Base-by-base conservation (phyloP, 2,113 vertebrate species). In the Nothoprocta perdicaria region DNA sequence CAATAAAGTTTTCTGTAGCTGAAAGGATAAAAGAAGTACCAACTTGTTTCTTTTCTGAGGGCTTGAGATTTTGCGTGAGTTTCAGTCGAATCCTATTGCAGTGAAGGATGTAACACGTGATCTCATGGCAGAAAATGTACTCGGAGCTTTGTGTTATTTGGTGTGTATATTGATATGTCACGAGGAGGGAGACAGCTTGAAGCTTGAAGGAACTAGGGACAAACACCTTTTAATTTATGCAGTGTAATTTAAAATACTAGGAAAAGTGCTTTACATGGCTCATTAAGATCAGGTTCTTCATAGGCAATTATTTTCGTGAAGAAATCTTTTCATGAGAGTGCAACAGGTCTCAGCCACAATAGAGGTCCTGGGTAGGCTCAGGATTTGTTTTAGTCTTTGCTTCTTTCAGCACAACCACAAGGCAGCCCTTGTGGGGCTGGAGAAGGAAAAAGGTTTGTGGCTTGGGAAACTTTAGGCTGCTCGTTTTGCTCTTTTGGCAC, bases 381-480 rank as follows among this genome's bases (percentile, higher is more conserved):
- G 16, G 18, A 29, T 71, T 90, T 81, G n/a, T 48, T 89, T 73
- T 22, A 69, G 13, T 17, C 40, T 60, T 65, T 33, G 5, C 5
- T 73, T 31, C 38, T 76, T 85, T 41, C 52, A 80, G 27, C 45
- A 41, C 2, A 31, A 8, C 19, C 57, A 57, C 84, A 40, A 46
- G 45, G 31, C 24, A 88, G 21, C 31, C 3, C 7, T 58, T 0
- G 0, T 38, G 27, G 10, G 21, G 73, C 52, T 40, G 27, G 6
- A 81, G 43, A 75, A 68, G 40, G 40, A 24, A 53, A 61, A 11
- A 76, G 23, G 4, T 50, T 55, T 46, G 10, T 45, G 38, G 19
- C 9, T 14, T 73, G 7, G n/a, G 43, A 71, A 67, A 10, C 45
- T 69, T 53, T 40, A 43, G 26, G 3, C 31, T 66, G 11, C 41